Percentiles rank a stretch among this genome's conserved stretches.
phyloP scores from a whole-genome alignment of 2,797 vertebrate genomes.

The Anomalospiza imberbis region DNA sequence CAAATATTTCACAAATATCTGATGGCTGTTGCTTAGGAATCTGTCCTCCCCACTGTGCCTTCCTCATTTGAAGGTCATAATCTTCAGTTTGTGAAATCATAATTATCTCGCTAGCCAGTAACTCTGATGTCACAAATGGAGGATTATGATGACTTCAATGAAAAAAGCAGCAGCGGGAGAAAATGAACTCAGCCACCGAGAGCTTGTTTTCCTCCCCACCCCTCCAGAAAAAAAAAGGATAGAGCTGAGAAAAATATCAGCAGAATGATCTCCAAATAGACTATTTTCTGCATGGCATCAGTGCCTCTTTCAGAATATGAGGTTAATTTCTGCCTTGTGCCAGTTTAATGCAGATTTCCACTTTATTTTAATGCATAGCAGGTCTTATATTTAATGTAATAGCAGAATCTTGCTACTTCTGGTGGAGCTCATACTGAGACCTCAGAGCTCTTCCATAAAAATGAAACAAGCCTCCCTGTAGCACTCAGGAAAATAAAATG shows the following conservation, averaged over 20 bases:
- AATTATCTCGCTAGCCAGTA: constrained; percentile 50
- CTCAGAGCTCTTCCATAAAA: constrained; percentile 6
- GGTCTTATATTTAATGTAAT: background rate
- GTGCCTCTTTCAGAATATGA: constrained; percentile 4
- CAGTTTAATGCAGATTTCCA: constrained; percentile 22
- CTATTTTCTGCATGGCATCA: constrained; percentile 6
- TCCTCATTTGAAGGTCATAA: constrained; percentile 63
- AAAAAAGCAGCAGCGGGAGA: constrained; percentile 41
- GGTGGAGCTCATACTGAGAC: background rate
- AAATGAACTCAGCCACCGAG: constrained; percentile 34
- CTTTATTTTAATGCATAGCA: constrained; percentile 16
- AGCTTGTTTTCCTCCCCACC: background rate
- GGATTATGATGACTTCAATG: constrained; percentile 61
- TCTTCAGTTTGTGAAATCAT: constrained; percentile 62
- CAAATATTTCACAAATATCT: constrained; percentile 63
- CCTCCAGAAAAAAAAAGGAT: background rate
- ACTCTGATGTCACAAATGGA: constrained; percentile 66
- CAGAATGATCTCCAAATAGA: constrained; percentile 45
- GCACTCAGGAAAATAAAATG: background rate
- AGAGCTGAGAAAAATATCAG: constrained; percentile 6
- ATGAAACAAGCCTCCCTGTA: background rate
- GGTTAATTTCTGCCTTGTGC: constrained; percentile 35
- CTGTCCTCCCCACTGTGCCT: constrained; percentile 57
- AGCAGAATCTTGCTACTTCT: background rate
- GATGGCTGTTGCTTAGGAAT: constrained; percentile 48